Evolutionary conservation across 2,113 vertebrate species (phyloP).

Genomic region (Albula goreensis): DNA sequence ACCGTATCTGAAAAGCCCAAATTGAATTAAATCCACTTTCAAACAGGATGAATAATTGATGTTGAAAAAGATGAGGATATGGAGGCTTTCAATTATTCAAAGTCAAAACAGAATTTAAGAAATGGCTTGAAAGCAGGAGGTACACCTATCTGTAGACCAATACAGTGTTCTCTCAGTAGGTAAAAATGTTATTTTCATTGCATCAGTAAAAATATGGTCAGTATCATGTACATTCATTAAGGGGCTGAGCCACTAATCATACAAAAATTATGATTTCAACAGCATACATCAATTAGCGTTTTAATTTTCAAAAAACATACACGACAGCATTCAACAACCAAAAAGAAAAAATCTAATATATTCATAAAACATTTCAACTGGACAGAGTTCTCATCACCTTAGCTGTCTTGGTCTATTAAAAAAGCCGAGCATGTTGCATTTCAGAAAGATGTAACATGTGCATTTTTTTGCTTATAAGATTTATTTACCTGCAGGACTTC

Average conservation of each 20-base stretch:
- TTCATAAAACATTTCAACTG: neutral
- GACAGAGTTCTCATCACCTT: neutral
- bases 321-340: neutral
- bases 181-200: neutral
- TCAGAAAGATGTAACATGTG: neutral
- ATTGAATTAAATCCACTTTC: slow-evolving; percentile 50
- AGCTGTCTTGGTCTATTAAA: neutral
- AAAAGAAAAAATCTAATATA: neutral
- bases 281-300: neutral
- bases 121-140: slow-evolving; percentile 6
- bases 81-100: slow-evolving; percentile 49
- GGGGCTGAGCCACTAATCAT: neutral
- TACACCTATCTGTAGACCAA: slow-evolving; percentile 29
- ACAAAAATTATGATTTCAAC: neutral
- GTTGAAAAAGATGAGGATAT: slow-evolving; percentile 36
- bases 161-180: neutral
- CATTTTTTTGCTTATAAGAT: neutral
- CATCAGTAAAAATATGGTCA: neutral
- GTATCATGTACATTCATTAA: neutral
- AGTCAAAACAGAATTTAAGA: slow-evolving; percentile 33
- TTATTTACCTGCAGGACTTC: too few relatives aligned
- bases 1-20: slow-evolving; percentile 36
- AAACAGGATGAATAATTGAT: slow-evolving; percentile 49
- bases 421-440: neutral
- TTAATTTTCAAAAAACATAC: neutral